These are phyloP conservation scores for Typhlichthys eigenmanni DNA, from an alignment of 2,797 vertebrate genomes.

Conservation along the genomic window DNA sequence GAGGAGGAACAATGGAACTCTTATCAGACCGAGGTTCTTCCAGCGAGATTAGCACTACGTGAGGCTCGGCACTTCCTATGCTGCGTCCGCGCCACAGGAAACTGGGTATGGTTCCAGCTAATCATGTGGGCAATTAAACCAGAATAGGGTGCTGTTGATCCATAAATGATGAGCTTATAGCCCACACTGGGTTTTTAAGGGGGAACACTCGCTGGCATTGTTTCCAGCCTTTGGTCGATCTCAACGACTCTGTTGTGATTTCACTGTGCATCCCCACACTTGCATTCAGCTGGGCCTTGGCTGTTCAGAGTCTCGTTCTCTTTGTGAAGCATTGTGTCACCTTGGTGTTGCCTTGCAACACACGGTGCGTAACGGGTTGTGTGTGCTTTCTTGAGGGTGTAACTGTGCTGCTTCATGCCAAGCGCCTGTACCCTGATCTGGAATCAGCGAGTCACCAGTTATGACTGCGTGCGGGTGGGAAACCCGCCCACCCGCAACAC, in stretches of 20 bases:
- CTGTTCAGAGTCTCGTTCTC: not conserved
- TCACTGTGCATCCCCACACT: conserved; percentile 2
- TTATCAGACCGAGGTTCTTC: conserved; percentile 54
- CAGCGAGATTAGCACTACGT: conserved; percentile 47
- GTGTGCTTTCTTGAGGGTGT: not conserved
- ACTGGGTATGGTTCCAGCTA: conserved; percentile 60
- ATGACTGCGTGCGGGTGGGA: conserved; percentile 52
- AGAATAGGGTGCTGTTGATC: conserved; percentile 71
- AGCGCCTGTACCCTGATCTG: not conserved
- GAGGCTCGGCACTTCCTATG: conserved; percentile 49
- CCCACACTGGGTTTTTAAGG: conserved; percentile 7
- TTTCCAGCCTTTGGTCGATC: not conserved
- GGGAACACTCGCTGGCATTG: not conserved
- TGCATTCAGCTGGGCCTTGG: not conserved
- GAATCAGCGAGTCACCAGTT: conserved; percentile 10
- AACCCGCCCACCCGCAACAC: conserved; percentile 23
- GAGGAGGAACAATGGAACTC: conserved; percentile 62
- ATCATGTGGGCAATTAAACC: conserved; percentile 77
- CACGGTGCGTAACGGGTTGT: no score
- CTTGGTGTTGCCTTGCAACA: no score
- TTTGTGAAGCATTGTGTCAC: not conserved
- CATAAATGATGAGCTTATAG: conserved; percentile 70
- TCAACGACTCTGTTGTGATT: conserved; percentile 10
- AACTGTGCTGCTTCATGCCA: not conserved
- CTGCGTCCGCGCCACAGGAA: conserved; percentile 49